Conservation (phyloP, 1,140 invertebrate genomes). For the Atta texana region DNA sequence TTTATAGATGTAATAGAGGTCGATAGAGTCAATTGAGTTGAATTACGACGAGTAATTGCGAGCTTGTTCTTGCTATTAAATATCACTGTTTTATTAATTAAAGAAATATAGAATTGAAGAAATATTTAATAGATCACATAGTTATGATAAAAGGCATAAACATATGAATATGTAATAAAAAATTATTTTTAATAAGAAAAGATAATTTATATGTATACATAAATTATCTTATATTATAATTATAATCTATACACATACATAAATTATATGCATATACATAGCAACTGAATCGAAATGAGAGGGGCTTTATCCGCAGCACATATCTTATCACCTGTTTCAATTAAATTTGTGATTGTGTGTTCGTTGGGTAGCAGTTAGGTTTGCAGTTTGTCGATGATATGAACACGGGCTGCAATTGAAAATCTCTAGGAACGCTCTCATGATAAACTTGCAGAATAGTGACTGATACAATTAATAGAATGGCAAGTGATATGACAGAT, state of each 20-base stretch:
- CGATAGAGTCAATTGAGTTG: background rate
- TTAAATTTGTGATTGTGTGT: constrained; percentile 33
- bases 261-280: background rate
- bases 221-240: background rate
- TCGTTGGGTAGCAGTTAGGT: constrained; percentile 3
- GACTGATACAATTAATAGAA: constrained; percentile 24
- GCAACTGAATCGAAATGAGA: background rate
- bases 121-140: background rate
- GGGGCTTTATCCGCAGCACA: constrained; percentile 21
- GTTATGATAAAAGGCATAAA: background rate
- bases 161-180: background rate
- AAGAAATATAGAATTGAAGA: too few relatives aligned
- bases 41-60: background rate
- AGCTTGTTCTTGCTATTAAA: background rate
- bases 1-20: background rate
- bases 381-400: constrained; percentile 43
- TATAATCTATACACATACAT: background rate
- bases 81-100: background rate
- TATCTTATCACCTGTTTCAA: constrained; percentile 71
- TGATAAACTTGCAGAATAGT: background rate
- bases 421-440: background rate
- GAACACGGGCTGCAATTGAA: constrained; percentile 25
- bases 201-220: background rate
- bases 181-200: background rate
- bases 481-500: constrained; percentile 80